These are phyloP conservation scores for Hofmannophila pseudospretella DNA, from an alignment of 2,888 invertebrate genomes.

Conservation along the genomic window DNA sequence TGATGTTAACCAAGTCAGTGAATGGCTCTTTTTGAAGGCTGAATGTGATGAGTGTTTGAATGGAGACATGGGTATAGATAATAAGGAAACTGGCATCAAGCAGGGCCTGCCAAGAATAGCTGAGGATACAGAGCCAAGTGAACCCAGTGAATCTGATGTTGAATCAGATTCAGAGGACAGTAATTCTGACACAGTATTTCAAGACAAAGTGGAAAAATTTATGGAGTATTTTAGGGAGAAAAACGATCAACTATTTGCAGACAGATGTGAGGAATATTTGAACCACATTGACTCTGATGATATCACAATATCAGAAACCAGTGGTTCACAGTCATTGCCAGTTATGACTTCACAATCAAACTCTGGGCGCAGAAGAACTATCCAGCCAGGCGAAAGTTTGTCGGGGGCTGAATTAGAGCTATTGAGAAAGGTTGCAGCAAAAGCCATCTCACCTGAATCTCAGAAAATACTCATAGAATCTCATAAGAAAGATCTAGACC, in stretches of 20 bases:
- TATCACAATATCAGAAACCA: constrained; percentile 70
- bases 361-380: constrained; percentile 74
- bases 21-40: constrained; percentile 91
- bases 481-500: constrained; percentile 72
- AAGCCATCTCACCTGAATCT: constrained; percentile 72
- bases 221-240: constrained; percentile 84
- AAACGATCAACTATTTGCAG: constrained; percentile 82
- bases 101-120: constrained; percentile 70
- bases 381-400: constrained; percentile 79
- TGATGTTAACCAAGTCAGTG: constrained; percentile 85
- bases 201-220: constrained; percentile 83
- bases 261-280: constrained; percentile 79
- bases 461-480: constrained; percentile 76
- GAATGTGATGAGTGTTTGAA: constrained; percentile 91
- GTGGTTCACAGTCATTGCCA: constrained; percentile 69
- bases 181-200: constrained; percentile 81
- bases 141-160: constrained; percentile 78
- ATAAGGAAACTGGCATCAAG: constrained; percentile 59
- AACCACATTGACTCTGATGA: constrained; percentile 72
- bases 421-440: constrained; percentile 78
- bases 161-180: constrained; percentile 79
- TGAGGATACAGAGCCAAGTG: constrained; percentile 78
- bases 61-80: constrained; percentile 68
- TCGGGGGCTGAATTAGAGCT: constrained; percentile 79
- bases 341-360: constrained; percentile 69